Base-by-base conservation (phyloP, 2,888 invertebrate species). In the Gibbula magus region DNA sequence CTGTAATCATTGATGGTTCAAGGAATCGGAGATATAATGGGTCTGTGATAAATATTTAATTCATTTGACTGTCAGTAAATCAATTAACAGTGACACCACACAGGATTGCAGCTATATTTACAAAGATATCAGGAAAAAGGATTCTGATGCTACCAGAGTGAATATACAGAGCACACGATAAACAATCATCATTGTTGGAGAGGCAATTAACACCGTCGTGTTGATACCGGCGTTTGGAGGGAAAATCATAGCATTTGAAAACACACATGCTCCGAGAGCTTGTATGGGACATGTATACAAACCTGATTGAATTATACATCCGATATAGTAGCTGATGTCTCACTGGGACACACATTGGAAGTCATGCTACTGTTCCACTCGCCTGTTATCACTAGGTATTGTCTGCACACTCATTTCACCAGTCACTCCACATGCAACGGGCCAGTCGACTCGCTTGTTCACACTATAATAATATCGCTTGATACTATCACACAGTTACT, bases 241-340 rank as follows among this genome's bases (percentile, higher is more conserved):
- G 75, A 75, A 75, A 75, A 75, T 56, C 75, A 75, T 29, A 54
- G 54, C 39, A 39, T 70, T 70, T 70, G 70, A 32, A 70, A 29
- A 61, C 61, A 61, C 29, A 29, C 29, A 61, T 16, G 45, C 45
- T 45, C 45, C 45, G 29, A 61, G 16, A 25, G 29, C 29, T 61
- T 29, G 22, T 10, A 29, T n/a, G 61, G 61, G 61, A 29, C 29
- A 25, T 61, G 29, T 70, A 20, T 70, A 70, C 70, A 35, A 70
- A 70, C 70, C 70, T 70, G 18, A 32, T 39, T 32, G 70, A 39
- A 70, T 70, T 70, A 70, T 70, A 70, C 70, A 70, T 70, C 70
- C 70, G 39, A 70, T n/a, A 20, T 70, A 18, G 45, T 45, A 45
- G 45, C 45, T 13, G 45, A 45, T 45, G 45, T 10, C 10, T 45